These are phyloP conservation scores for Sula dactylatra DNA, from an alignment of 2,113 vertebrate species.

Conservation along the genomic window DNA sequence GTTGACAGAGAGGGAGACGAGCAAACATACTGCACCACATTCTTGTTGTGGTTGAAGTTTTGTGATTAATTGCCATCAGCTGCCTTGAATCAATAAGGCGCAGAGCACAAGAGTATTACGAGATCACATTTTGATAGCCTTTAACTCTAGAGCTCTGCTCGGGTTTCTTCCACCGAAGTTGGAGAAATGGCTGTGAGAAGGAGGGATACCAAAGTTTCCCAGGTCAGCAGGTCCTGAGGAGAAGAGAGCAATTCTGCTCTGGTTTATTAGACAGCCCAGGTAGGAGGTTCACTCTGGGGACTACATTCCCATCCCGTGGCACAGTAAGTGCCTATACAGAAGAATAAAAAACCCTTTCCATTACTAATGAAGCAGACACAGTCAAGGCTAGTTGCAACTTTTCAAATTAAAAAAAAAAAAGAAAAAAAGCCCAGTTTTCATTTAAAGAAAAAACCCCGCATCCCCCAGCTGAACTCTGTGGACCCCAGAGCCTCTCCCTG, in stretches of 20 bases:
- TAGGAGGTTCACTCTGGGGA: background rate
- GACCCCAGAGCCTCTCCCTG: background rate
- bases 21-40: background rate
- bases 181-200: background rate
- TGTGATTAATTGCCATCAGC: background rate
- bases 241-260: background rate
- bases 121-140: background rate
- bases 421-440: background rate
- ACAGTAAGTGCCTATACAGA: background rate
- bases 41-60: background rate
- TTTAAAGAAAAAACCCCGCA: background rate
- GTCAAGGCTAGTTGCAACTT: background rate
- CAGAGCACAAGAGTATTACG: background rate
- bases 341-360: background rate
- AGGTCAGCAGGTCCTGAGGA: background rate
- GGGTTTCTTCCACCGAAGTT: background rate
- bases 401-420: background rate
- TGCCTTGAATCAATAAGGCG: background rate
- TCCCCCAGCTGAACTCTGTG: fast-evolving
- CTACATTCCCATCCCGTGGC: background rate
- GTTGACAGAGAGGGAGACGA: background rate
- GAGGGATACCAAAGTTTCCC: background rate
- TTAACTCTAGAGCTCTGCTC: background rate
- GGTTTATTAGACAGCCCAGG: background rate
- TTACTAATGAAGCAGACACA: background rate